Evolutionary conservation across 2,113 vertebrate species (phyloP).

Genomic region (Suncus etruscus): DNA sequence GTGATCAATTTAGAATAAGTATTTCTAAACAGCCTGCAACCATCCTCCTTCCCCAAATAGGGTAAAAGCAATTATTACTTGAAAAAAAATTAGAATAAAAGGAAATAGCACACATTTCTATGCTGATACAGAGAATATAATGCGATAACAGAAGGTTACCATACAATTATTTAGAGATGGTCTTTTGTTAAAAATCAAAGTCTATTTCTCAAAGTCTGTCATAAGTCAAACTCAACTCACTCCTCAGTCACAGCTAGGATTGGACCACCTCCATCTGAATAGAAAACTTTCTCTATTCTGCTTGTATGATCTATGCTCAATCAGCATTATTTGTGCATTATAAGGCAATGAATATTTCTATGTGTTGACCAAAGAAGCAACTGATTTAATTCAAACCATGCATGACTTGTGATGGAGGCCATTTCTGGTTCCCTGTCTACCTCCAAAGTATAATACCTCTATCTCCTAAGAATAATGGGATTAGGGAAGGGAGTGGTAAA

Average conservation of each 20-base stretch:
- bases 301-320: background rate
- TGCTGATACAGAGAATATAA: slow-evolving; percentile 45
- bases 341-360: background rate
- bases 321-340: background rate
- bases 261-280: background rate
- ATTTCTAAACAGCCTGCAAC: slow-evolving; percentile 49
- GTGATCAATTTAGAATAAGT: background rate
- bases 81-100: background rate
- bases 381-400: background rate
- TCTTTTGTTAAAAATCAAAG: background rate
- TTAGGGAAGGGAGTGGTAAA: background rate
- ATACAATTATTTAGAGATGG: background rate
- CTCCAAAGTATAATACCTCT: background rate
- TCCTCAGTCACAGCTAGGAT: background rate
- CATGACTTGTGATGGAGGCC: background rate
- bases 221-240: too few species aligned
- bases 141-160: background rate
- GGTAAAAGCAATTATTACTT: background rate
- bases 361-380: background rate
- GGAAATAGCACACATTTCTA: background rate
- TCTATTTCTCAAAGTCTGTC: background rate
- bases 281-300: background rate
- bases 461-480: background rate
- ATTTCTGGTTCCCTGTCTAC: background rate
- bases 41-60: background rate